phyloP scores from a whole-genome alignment of 53 echinoderm and acorn worm genomes.

The Actinopyga echinites region DNA sequence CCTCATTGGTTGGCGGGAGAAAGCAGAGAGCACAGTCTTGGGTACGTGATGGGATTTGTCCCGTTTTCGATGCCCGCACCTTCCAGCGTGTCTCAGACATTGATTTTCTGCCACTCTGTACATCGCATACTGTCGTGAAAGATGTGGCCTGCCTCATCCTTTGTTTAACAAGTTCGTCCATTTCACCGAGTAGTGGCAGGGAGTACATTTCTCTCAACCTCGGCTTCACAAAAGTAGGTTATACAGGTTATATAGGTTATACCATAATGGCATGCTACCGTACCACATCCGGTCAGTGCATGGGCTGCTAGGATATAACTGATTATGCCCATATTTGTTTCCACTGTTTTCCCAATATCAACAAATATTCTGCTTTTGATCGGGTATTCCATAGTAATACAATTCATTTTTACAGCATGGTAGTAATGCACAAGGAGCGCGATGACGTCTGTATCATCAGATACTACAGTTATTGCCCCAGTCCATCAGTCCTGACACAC shows the following conservation, averaged over 20 bases:
- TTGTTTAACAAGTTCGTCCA: neutral
- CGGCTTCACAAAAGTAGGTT: neutral
- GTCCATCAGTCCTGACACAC: neutral
- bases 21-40: slow-evolving; percentile 38
- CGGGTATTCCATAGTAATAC: neutral
- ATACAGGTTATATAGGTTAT: neutral
- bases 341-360: too few relatives aligned
- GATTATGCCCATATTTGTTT: slow-evolving; percentile 11
- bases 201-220: neutral
- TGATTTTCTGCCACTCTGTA: neutral
- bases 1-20: too few relatives aligned
- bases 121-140: slow-evolving; percentile 1
- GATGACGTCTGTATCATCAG: slow-evolving; percentile 46
- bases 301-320: neutral
- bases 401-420: neutral
- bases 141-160: neutral
- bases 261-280: too few relatives aligned
- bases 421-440: slow-evolving; percentile 36
- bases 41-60: slow-evolving; percentile 12
- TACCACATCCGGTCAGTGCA: slow-evolving; percentile 35
- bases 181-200: slow-evolving; percentile 19
- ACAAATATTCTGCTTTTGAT: slow-evolving; percentile 11
- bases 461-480: slow-evolving; percentile 32
- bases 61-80: slow-evolving; percentile 27
- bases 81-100: slow-evolving; percentile 29